These are phyloP conservation scores for Melanchra persicariae DNA, from an alignment of 2,888 invertebrate genomes.

Conservation along the genomic window DNA sequence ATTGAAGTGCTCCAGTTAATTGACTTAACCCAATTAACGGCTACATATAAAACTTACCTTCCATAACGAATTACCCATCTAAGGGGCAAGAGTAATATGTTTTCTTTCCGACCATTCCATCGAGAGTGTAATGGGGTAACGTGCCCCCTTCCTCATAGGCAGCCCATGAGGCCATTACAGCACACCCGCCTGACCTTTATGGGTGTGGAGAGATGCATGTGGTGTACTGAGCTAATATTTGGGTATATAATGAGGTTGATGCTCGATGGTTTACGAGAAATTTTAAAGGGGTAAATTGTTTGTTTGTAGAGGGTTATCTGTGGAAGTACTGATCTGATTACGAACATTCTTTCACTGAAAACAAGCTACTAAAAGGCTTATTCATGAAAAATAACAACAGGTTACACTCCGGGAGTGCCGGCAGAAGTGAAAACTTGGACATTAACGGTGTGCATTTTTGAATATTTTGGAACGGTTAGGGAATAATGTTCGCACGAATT, in stretches of 20 bases:
- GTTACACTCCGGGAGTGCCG: too few species aligned
- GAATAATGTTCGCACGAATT: too few species aligned
- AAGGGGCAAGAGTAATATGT: slow-evolving; percentile 30
- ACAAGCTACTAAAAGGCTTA: too few species aligned
- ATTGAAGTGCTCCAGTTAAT: not conserved
- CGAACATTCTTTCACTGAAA: too few species aligned
- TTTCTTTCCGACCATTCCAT: slow-evolving; percentile 35
- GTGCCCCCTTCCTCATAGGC: slow-evolving; percentile 24
- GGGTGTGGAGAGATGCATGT: slow-evolving; percentile 6
- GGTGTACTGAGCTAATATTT: slow-evolving; percentile 31
- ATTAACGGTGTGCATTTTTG: too few species aligned
- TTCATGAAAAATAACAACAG: too few species aligned
- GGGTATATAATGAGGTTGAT: not conserved
- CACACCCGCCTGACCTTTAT: slow-evolving; percentile 37
- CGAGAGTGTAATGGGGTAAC: slow-evolving; percentile 31
- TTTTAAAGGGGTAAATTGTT: not conserved
- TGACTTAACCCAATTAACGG: not conserved
- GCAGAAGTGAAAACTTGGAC: too few species aligned
- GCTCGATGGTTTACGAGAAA: not conserved
- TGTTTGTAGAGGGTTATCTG: not conserved
- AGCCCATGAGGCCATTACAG: slow-evolving; percentile 42
- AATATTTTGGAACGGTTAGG: too few species aligned
- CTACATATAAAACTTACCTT: slow-evolving; percentile 9
- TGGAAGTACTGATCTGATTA: too few species aligned
- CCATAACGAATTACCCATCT: not conserved